Base-by-base conservation (phyloP, 2,888 invertebrate species). In the Tachina lurida region DNA sequence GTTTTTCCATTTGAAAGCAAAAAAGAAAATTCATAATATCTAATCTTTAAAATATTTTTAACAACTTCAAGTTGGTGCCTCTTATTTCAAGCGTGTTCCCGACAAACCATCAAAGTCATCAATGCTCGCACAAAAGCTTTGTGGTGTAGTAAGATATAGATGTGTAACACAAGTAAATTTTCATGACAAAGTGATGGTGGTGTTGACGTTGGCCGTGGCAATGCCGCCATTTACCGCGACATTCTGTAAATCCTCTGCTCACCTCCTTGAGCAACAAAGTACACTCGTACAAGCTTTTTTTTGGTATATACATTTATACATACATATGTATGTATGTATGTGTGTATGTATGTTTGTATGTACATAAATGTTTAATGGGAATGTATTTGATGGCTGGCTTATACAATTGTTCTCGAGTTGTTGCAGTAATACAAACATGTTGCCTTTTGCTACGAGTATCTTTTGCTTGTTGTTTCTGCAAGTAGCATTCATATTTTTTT, bases 331-430 rank as follows among this genome's bases (percentile, higher is more conserved):
- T 8, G 10, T 17, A n/a, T 56, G 41, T 70, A 39, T 70, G 15
- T 52, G n/a, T 52, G 8, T 52, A 15, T 52, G 8, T 15, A n/a
- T 62, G 12, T 63, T 63, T 45, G 43, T n/a, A 41, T 58, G 81
- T 58, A 74, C 84, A 86, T 86, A 87, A 87, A 88, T 88, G 88
- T 89, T 89, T 90, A 91, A 90, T 90, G 89, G 91, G 89, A 89
- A 90, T 89, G 90, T 90, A 90, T 91, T 91, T 90, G 91, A 91
- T 89, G 91, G 90, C 90, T 91, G 91, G 89, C 89, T 91, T 89
- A 89, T 89, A 79, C 75, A 79, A 63, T 84, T 87, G 88, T 86
- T 76, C 85, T 75, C 81, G 73, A 80, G 78, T 79, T 63, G 63
- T 76, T 77, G 74, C 65, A 74, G 82, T 75, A 78, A 75, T 74